Evolutionary conservation across 1,140 invertebrate species (phyloP), one percentile per base, ranked within the genome.

Genomic region (Ostrea edulis): DNA sequence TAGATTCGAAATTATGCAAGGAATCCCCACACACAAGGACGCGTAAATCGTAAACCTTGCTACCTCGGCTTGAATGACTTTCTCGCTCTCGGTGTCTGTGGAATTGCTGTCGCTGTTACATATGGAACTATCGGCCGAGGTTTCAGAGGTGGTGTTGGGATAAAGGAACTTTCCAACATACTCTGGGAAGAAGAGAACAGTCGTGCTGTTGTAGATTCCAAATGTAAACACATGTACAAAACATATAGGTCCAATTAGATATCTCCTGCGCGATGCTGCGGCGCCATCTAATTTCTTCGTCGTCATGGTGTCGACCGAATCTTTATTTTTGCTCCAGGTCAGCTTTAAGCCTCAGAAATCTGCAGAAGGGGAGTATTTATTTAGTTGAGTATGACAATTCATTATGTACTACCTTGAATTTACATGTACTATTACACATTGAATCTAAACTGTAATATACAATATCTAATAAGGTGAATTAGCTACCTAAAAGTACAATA

Each of bases 221-320:
- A 62, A 62, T 62, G 55, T 62, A n/a, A 62, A 62, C 55, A 62
- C 55, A 62, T 62, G 55, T 20, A n/a, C 55, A n/a, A 62, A 62
- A 20, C 55, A 62, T 62, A 62, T 62, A 20, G 55, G 55, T 20
- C 55, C 55, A 20, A 62, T 62, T 4, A 62, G 55, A n/a, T 20
- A n/a, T 62, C 55, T 62, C n/a, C 55, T 62, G 17, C 55, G 55
- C 55, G 55, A 62, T 8, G 14, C n/a, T n/a, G 20, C n/a, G 0
- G 55, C 55, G 55, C 55, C n/a, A 0, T 62, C 55, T 20, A 20
- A 17, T 62, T 20, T 62, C 14, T 62, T 62, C 14, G 14, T n/a
- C 7, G 55, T 62, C 55, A 62, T 58, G 2, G 55, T 62, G 55
- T 62, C 20, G 0, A n/a, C 4, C 0, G 7, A 7, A 62, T 62